A percentile compares a stretch with the other conserved stretches of the same genome.
These are phyloP conservation scores for Sigmodon hispidus DNA, from an alignment of 2,113 vertebrate species.

Conservation along the genomic window DNA sequence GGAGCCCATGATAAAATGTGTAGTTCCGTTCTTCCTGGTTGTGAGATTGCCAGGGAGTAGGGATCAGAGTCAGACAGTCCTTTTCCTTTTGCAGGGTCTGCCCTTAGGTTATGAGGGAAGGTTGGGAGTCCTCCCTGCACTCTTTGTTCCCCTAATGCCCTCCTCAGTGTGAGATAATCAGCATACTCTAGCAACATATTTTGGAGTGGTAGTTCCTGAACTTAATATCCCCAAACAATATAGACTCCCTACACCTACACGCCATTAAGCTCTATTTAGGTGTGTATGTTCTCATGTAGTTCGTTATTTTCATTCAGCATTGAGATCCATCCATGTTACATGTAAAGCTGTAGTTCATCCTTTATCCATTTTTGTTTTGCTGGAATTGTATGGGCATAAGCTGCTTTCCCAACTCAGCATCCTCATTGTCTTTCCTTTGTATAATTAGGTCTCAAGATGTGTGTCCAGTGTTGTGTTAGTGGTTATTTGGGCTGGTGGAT, in stretches of 20 bases:
- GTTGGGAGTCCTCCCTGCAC: neutral
- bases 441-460: neutral
- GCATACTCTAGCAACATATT: neutral
- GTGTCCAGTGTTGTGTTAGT: conserved; percentile 15
- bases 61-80: neutral
- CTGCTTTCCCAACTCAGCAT: neutral
- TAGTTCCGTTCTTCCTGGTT: neutral
- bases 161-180: neutral
- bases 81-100: neutral
- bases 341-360: conserved; percentile 7
- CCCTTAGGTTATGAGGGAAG: neutral
- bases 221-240: neutral
- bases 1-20: neutral
- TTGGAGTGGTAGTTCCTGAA: neutral
- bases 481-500: conserved; percentile 26
- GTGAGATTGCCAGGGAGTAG: neutral
- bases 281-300: neutral
- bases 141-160: neutral
- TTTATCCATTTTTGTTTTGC: conserved; percentile 46
- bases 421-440: conserved; percentile 56
- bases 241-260: neutral
- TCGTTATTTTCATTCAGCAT: conserved; percentile 21
- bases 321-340: conserved; percentile 2
- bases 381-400: neutral
- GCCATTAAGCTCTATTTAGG: conserved; percentile 48